Evolutionary conservation across 2,888 invertebrate genomes (phyloP).

Genomic region (Leistus spinibarbis): DNA sequence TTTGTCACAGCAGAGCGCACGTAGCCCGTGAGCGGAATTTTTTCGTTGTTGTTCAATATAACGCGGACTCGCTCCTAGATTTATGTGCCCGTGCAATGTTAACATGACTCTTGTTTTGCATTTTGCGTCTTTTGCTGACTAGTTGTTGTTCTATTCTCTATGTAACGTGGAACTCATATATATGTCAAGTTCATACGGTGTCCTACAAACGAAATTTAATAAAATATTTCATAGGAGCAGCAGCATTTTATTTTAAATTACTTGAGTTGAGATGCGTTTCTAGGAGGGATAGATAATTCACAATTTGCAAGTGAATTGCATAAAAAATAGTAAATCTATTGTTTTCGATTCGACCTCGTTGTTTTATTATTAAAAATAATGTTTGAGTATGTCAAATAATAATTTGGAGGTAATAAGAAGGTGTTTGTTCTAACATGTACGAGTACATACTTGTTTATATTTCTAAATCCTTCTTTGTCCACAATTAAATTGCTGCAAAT

Average conservation of each 20-base stretch:
- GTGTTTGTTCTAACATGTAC: too few relatives aligned
- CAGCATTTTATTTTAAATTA: conserved; percentile 7
- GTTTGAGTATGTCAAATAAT: too few relatives aligned
- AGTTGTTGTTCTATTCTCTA: background rate
- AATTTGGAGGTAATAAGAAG: too few relatives aligned
- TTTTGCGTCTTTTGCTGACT: background rate
- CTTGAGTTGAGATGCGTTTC: background rate
- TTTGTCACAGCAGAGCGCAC: conserved; percentile 9
- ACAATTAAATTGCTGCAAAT: too few relatives aligned
- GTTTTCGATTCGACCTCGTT: too few relatives aligned
- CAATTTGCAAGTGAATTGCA: too few relatives aligned
- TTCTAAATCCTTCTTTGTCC: too few relatives aligned
- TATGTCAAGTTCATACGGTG: conserved; percentile 1
- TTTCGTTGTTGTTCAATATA: conserved; percentile 22
- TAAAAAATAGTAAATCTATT: too few relatives aligned
- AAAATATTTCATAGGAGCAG: background rate
- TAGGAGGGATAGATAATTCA: background rate
- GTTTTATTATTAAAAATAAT: too few relatives aligned
- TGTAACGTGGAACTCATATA: conserved; percentile 1
- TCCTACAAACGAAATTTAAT: background rate
- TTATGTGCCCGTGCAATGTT: conserved; percentile 7
- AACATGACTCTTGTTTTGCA: background rate
- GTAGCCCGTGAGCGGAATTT: conserved; percentile 19
- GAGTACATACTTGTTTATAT: too few relatives aligned
- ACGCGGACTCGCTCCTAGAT: conserved; percentile 5